Percentiles rank a stretch among this genome's conserved stretches.
These are phyloP conservation scores for Drosophila ercepeae DNA, from an alignment of 1,140 invertebrate species.

Conservation along the genomic window DNA sequence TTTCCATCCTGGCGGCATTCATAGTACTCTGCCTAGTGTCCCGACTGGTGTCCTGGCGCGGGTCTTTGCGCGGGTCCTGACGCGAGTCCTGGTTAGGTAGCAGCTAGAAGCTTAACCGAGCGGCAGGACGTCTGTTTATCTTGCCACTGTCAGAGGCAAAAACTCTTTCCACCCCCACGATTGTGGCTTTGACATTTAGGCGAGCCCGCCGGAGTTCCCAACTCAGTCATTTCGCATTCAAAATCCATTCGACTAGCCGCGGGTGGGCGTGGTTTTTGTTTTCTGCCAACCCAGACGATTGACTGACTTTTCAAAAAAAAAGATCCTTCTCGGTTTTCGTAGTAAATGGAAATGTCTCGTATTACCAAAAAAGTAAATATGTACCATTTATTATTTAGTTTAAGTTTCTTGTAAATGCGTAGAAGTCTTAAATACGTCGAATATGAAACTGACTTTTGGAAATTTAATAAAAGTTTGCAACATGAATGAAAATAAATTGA, in stretches of 20 bases:
- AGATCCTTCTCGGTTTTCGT: neutral
- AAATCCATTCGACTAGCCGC: slow-evolving; percentile 45
- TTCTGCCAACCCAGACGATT: slow-evolving; percentile 32
- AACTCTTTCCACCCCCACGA: slow-evolving; percentile 18
- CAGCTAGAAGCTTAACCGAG: slow-evolving; percentile 30
- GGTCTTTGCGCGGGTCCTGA: neutral
- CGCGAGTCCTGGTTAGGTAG: neutral
- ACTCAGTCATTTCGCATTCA: slow-evolving; percentile 65
- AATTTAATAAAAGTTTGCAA: slow-evolving; percentile 20
- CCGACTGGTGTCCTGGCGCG: neutral
- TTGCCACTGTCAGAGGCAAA: slow-evolving; percentile 51
- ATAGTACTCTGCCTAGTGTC: slow-evolving; percentile 1
- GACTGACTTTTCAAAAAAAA: slow-evolving; percentile 27
- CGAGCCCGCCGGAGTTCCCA: slow-evolving; percentile 42
- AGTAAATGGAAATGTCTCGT: neutral
- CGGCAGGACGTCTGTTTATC: slow-evolving; percentile 70
- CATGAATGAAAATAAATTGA: slow-evolving; percentile 16
- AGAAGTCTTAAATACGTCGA: neutral
- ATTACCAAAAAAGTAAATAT: neutral
- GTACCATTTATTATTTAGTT: neutral
- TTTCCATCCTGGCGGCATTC: slow-evolving; percentile 22
- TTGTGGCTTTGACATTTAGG: slow-evolving; percentile 63
- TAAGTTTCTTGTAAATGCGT: neutral
- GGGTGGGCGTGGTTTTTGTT: too few species aligned
- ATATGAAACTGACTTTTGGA: neutral